A percentile compares a stretch with the other conserved stretches of the same genome.
phyloP scores from a whole-genome alignment of 2,797 vertebrate genomes.

The Sylvilagus floridanus region DNA sequence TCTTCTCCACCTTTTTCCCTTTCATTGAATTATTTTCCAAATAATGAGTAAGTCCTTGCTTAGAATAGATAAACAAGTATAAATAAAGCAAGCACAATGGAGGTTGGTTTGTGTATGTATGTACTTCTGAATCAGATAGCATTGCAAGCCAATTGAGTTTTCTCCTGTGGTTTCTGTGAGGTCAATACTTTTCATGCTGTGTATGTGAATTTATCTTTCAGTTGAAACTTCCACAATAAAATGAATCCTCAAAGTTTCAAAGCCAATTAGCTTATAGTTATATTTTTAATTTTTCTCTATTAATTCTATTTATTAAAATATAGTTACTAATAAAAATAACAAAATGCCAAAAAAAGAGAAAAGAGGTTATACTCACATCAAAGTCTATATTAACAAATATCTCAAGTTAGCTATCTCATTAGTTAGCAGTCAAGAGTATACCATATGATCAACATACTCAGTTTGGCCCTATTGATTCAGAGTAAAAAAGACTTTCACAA shows the following conservation, averaged over 20 bases:
- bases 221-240: constrained; percentile 43
- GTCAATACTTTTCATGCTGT: not conserved
- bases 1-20: not conserved
- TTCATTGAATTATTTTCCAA: constrained; percentile 47
- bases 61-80: not conserved
- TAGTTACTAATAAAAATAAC: constrained; percentile 1
- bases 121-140: not conserved
- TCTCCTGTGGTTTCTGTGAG: not conserved
- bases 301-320: constrained; percentile 35
- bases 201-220: constrained; percentile 29
- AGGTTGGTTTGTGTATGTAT: not conserved
- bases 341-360: not conserved
- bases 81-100: constrained; percentile 5
- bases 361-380: not conserved
- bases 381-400: not conserved
- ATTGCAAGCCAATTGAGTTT: not conserved
- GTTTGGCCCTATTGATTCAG: not conserved
- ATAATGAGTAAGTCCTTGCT: not conserved
- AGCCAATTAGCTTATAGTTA: constrained; percentile 58
- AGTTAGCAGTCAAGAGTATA: not conserved
- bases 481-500: not conserved
- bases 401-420: not conserved
- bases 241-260: constrained; percentile 47
- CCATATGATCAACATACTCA: not conserved
- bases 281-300: constrained; percentile 30